Base-by-base conservation (phyloP, 2,113 vertebrate species). In the Catharus minimus region DNA sequence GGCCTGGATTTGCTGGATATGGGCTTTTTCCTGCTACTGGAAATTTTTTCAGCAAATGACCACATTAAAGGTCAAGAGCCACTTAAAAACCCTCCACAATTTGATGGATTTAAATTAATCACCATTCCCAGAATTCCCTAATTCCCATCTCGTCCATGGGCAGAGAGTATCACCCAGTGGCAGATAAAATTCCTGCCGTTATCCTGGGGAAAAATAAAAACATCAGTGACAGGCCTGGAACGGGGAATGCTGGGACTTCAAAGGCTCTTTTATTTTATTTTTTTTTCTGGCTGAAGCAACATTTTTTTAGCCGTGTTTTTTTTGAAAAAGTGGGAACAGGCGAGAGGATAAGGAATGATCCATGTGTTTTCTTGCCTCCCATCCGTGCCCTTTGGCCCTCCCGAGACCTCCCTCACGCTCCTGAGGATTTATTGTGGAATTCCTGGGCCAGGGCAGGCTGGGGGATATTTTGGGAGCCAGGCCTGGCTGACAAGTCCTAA, bases 401-500 rank as follows among this genome's bases (percentile, higher is more conserved):
- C 12, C 49, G 2, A 61, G 74, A 61, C 67, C 62, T 77, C 1
- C 1, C 13, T 46, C 53, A 6, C 16, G 0, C 49, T 47, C 46
- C 26, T 15, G 53, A 60, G 49, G 82, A 75, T 75, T 75, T 43
- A 43, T 65, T 64, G 79, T 24, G 50, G 49, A 93, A 92, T 55
- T 57, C 23, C 5, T 11, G 19, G 81, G 81, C 79, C 58, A 88
- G 61, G 49, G 87, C 79, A 92, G 88, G 65, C 61, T 26, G 38
- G 39, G 85, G 95, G 94, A 67, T 76, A 79, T 79, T 87, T 79
- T 88, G 81, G 95, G 95, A 91, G 94, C 95, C 78, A 57, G 88
- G 75, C 82, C 41, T 82, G 36, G 43, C 95, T 91, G 90, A 92
- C 97, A 95, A 97, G 96, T 95, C 96, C 95, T 86, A 92, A 93